Evolutionary conservation across 2,113 vertebrate species (phyloP), one percentile per base, ranked within the genome.

Genomic region (Thinocorus orbignyianus): DNA sequence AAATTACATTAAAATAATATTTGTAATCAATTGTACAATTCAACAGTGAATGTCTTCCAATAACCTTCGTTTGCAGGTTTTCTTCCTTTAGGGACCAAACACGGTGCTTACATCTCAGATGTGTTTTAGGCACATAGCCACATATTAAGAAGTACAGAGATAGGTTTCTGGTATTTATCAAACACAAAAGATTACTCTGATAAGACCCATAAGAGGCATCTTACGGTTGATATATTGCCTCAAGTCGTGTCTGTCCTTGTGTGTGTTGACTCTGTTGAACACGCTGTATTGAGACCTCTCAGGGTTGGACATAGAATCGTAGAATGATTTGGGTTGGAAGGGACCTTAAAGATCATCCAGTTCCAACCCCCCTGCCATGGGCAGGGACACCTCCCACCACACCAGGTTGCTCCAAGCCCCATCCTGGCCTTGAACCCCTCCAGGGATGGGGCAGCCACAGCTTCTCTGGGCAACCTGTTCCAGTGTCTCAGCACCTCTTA

Each of bases 171-270:
- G 7, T 42, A 5, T 62, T 88, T 22, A 20, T 55, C 61, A 73
- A 12, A 1, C 19, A 26, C 33, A 42, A 1, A 42, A 64, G 35
- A 35, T 23, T 8, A 66, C 60, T 9, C 52, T 54, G 52, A 30
- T 54, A 54, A 17, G 52, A 54, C 52, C 28, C 52, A 30, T 54
- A 30, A 17, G 17, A 30, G 52, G 13, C 8, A 2, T 31, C 25
- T 41, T 55, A 2, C 0, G 25, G 31, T 2, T 33, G 69, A 30
- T 30, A 8, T 1, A 6, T 3, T 62, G 26, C n/a, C 39, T 84
- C 73, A 87, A 41, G 33, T 55, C 25, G 52, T 54, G 33, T 19
- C 51, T 88, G n/a, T 66, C 48, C 39, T 37, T 66, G 23, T 1
- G 20, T 44, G 46, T 9, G 0, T 10, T 22, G 48, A 39, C 28